Evolutionary conservation across 2,888 invertebrate genomes (phyloP).

Genomic region (Eulithis testata): DNA sequence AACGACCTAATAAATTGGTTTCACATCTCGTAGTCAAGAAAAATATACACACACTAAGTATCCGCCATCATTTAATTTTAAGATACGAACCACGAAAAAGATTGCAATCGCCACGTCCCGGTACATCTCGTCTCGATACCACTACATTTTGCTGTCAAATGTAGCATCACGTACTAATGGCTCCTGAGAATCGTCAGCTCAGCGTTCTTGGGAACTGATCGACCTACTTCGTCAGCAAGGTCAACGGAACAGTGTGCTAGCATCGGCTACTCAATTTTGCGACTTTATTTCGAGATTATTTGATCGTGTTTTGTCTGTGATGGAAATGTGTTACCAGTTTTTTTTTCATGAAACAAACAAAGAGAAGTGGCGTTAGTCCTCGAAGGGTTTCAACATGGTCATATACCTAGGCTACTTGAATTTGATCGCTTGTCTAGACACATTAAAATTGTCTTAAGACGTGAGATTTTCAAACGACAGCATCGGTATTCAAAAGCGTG

Average conservation of each 20-base stretch:
- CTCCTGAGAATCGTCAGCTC: slow-evolving; percentile 35
- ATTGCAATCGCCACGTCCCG: slow-evolving; percentile 63
- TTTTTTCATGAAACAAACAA: no score
- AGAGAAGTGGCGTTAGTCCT: no score
- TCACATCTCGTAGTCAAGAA: no score
- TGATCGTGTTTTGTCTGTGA: no score
- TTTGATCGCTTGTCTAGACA: no score
- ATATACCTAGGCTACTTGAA: no score
- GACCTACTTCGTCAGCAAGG: slow-evolving; percentile 47
- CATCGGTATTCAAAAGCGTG: slow-evolving; percentile 26
- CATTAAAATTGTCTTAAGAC: no score
- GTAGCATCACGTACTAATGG: slow-evolving; percentile 53
- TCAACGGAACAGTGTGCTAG: slow-evolving; percentile 9
- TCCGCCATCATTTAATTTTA: slow-evolving; percentile 27
- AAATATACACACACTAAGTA: background rate
- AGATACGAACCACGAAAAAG: slow-evolving; percentile 66
- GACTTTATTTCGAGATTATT: background rate
- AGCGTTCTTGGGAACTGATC: slow-evolving; percentile 32
- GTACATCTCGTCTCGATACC: slow-evolving; percentile 57
- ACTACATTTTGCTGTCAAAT: slow-evolving; percentile 60
- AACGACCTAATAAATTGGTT: no score
- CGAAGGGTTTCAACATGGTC: no score
- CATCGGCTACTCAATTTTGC: background rate
- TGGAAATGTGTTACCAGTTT: no score
- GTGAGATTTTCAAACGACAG: slow-evolving; percentile 10